Base-by-base conservation (phyloP, 2,888 invertebrate species). In the Anthophora plumipes region DNA sequence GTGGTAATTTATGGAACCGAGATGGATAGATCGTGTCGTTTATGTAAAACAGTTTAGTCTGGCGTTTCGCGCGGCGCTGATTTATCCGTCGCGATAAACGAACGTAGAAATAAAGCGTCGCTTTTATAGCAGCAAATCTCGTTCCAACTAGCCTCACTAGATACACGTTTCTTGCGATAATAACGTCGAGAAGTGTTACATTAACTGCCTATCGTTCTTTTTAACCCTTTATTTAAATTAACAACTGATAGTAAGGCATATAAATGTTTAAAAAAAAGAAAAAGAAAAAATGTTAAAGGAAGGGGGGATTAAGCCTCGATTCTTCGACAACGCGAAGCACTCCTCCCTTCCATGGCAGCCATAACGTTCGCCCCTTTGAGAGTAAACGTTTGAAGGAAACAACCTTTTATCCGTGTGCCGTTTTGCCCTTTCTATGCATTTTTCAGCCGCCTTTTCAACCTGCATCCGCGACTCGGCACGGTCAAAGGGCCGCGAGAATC, bases 41-140 rank as follows among this genome's bases (percentile, higher is more conserved):
- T 64, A 46, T 55, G 78, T 55, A 50, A 70, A 60, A 81, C 84
- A 60, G 60, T 73, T 77, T 84, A 84, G 66, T 55, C 63, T 63
- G 52, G 31, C 50, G 60, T 61, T n/a, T n/a, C 60, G 66, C 43
- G 31, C 31, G 54, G 12, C 48, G 37, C n/a, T 57, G 46, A 81
- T 77, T 84, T 84, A 66, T 77, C 55, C 69, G 39, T 31, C 41
- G 61, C 63, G 63, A 79, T 43, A 61, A 57, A 57, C 74, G 39
- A 60, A 54, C 57, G 75, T 14, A 54, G 55, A 57, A 52, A 71
- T 68, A 73, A 77, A 39, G 43, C 67, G 22, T 66, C 64, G 48
- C 31, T 46, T 52, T 17, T n/a, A n/a, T n/a, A n/a, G n/a, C n/a
- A n/a, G n/a, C n/a, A n/a, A n/a, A n/a, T 57, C 69, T 46, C 50